Conservation (phyloP, 2,888 invertebrate genomes). For the Epiperipatus broadwayi region DNA sequence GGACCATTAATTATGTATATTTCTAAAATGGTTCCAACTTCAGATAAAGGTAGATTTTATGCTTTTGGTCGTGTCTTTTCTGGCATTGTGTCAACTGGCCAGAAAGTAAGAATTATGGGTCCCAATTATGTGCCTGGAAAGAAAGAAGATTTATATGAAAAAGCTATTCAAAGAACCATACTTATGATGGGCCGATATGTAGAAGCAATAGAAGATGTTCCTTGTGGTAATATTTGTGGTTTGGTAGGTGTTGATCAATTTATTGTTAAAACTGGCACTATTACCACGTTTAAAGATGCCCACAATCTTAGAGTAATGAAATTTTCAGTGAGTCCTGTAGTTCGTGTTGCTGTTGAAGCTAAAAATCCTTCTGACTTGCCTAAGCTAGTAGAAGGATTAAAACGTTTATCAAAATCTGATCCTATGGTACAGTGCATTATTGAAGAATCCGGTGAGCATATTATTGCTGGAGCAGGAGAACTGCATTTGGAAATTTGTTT, state of each 20-base stretch:
- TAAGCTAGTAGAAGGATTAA: slow-evolving; percentile 92
- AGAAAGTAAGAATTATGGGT: slow-evolving; percentile 95
- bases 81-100: slow-evolving; percentile 70
- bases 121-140: slow-evolving; percentile 95
- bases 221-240: slow-evolving; percentile 98
- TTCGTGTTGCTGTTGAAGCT: slow-evolving; percentile 96
- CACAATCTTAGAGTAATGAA: slow-evolving; percentile 98
- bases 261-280: slow-evolving; percentile 96
- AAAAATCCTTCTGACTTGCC: slow-evolving; percentile 98
- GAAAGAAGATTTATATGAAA: slow-evolving; percentile 96
- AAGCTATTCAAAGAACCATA: slow-evolving; percentile 95
- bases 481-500: slow-evolving; percentile 98
- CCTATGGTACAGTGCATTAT: slow-evolving; percentile 99
- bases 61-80: slow-evolving; percentile 99
- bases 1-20: slow-evolving; percentile 99
- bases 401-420: slow-evolving; percentile 97
- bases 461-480: slow-evolving; percentile 98
- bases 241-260: slow-evolving; percentile 99
- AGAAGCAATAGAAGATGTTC: slow-evolving; percentile 98
- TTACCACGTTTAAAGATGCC: slow-evolving; percentile 94
- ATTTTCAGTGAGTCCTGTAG: slow-evolving; percentile 98
- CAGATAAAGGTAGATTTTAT: slow-evolving; percentile 99
- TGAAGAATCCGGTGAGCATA: slow-evolving; percentile 98
- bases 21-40: slow-evolving; percentile 99
- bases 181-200: slow-evolving; percentile 99